These are phyloP conservation scores for Serinus canaria DNA, from an alignment of 2,113 vertebrate species.

Conservation along the genomic window DNA sequence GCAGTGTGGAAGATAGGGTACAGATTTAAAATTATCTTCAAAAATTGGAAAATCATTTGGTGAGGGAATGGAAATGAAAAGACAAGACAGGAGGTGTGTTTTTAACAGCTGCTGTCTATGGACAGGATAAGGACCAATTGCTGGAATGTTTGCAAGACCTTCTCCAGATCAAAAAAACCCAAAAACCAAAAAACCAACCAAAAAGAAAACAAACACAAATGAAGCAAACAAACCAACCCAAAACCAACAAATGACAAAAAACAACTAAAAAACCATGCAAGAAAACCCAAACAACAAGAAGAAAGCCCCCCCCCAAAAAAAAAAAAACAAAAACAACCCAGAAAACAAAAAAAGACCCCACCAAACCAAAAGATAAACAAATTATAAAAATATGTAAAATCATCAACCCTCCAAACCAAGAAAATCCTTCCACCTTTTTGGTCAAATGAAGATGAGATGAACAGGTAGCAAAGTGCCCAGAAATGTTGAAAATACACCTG, in stretches of 20 bases:
- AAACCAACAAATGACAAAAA: no score
- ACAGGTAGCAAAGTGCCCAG: fast-evolving
- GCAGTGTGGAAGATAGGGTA: not conserved
- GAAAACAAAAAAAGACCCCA: not conserved
- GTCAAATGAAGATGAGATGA: not conserved
- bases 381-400: fast-evolving
- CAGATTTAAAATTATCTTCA: not conserved
- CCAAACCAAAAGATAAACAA: no score
- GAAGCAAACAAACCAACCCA: no score
- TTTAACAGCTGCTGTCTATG: not conserved
- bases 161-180: not conserved
- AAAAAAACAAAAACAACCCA: no score
- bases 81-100: not conserved
- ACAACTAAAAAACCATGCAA: not conserved
- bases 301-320: no score
- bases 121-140: not conserved
- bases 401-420: fast-evolving
- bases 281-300: not conserved
- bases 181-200: no score
- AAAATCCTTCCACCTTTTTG: fast-evolving
- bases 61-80: not conserved
- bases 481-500: not conserved
- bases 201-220: not conserved
- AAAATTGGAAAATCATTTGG: not conserved
- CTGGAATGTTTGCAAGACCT: not conserved